Evolutionary conservation across 2,888 invertebrate genomes (phyloP), one percentile per base, ranked within the genome.

Genomic region (Nemotelus nigrinus): DNA sequence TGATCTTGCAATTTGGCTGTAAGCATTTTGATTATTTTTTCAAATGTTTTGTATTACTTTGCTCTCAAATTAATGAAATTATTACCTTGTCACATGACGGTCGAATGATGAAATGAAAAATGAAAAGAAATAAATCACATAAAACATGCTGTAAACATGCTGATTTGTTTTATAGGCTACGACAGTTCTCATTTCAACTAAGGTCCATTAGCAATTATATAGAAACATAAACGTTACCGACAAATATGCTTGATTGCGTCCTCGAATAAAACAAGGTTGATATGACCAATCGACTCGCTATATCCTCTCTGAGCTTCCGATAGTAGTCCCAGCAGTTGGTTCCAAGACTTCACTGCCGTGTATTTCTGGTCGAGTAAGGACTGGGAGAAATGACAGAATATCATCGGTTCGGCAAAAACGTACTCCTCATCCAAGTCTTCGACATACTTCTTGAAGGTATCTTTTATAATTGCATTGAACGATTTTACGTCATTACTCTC

Each of bases 211-310:
- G 10, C 63, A 60, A 6, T 25, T 25, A 25, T 25, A 25, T 25
- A 25, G 25, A 25, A 25, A 25, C 25, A 25, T 25, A 25, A 3
- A 0, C 76, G 82, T 84, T 82, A 92, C 90, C 95, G 91, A 87
- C 95, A 96, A 70, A 98, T 92, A 85, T 98, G 97, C 82, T 92
- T 91, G 93, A 98, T 96, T 4, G 98, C 98, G 85, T 98, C 98
- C 84, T 97, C 97, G 84, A 98, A 98, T 47, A 98, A 90, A 5
- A 98, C 97, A 76, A 98, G 88, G 87, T 97, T 97, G 97, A 98
- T 97, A 0, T 94, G 93, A 2, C 96, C 94, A 39, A 94, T 91
- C 76, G 97, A 89, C 84, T 98, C 98, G 84, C 97, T 97, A 85
- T 98, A 98, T 75, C 91, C 91, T 1, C 90, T 88, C 76, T 97